phyloP scores from a whole-genome alignment of 2,113 vertebrate genomes.

The Oncorhynchus kisutch region DNA sequence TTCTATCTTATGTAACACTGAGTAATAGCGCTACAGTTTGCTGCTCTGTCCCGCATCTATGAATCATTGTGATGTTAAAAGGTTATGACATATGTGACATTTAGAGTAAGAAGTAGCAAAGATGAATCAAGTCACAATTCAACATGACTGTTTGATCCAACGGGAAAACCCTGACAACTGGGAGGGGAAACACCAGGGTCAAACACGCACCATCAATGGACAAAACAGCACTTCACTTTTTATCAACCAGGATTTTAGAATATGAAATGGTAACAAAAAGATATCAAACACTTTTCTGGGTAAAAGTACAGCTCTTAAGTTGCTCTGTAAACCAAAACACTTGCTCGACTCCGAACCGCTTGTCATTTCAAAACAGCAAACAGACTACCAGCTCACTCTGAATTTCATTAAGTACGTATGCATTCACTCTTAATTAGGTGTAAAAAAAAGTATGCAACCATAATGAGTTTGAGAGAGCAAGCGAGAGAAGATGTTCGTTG shows the following conservation, averaged over 20 bases:
- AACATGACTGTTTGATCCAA: not conserved
- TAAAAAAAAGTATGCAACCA: conserved; percentile 38
- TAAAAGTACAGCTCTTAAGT: conserved; percentile 48
- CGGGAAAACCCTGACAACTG: not conserved
- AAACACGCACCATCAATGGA: too few relatives aligned
- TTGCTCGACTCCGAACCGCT: conserved; percentile 44
- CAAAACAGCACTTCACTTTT: too few relatives aligned
- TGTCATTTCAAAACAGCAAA: conserved; percentile 46
- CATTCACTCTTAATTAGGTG: conserved; percentile 59
- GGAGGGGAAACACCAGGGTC: too few relatives aligned
- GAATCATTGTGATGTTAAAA: conserved; percentile 23
- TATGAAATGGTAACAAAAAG: too few relatives aligned
- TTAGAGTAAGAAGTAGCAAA: conserved; percentile 1
- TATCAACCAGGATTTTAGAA: too few relatives aligned
- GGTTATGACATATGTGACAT: conserved; percentile 28
- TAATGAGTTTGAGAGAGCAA: not conserved
- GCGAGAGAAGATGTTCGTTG: not conserved
- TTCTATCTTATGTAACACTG: not conserved
- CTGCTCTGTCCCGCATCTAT: not conserved
- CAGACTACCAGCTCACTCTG: conserved; percentile 30
- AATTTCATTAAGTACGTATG: conserved; percentile 58
- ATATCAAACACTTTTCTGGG: conserved; percentile 47
- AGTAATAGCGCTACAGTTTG: not conserved
- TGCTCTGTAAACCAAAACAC: conserved; percentile 53
- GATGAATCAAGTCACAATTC: conserved; percentile 6